Base-by-base conservation (phyloP, 2,888 invertebrate species). In the Diplazon laetatorius region DNA sequence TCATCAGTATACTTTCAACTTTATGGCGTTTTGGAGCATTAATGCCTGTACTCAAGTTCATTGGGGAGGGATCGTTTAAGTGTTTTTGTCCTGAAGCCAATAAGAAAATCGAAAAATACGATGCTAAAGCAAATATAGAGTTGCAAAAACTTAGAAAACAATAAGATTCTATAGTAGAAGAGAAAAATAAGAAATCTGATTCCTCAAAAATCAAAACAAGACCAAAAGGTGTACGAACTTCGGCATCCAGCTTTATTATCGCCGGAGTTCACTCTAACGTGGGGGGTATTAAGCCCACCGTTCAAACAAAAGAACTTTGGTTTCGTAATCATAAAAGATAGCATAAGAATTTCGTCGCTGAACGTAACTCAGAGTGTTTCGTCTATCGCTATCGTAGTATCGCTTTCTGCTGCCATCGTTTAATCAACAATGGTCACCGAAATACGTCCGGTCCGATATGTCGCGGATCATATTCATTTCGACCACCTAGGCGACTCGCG, bases 201-300 rank as follows among this genome's bases (percentile, higher is more conserved):
- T 9, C n/a, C 55, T 55, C 55, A 14, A 35, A 48, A 20, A 48
- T 48, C 8, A 55, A 6, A 16, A 35, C 16, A 35, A 14, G 35
- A 14, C 35, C 14, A 55, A 55, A 55, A 55, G 30, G 10, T 35
- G n/a, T 14, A 35, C 55, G 55, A 55, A 12, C 55, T 55, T 55
- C 55, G 35, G 30, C 55, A 55, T 55, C 55, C n/a, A 55, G 55
- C 55, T 55, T 55, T 16, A 55, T 35, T 55, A 55, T 55, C 30
- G 55, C 55, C 55, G 55, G 35, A 55, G 55, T 55, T 55, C 55
- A 35, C 35, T 35, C 55, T 55, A 55, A 55, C 42, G 16, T 66
- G 44, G 25, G 44, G 62, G 44, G 2, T 42, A 25, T 52, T 52
- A 52, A 52, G 52, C 52, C 52, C 14, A 52, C 5, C 52, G 52